Conservation (phyloP, 2,113 vertebrate species). For the Oreamnos americanus region DNA sequence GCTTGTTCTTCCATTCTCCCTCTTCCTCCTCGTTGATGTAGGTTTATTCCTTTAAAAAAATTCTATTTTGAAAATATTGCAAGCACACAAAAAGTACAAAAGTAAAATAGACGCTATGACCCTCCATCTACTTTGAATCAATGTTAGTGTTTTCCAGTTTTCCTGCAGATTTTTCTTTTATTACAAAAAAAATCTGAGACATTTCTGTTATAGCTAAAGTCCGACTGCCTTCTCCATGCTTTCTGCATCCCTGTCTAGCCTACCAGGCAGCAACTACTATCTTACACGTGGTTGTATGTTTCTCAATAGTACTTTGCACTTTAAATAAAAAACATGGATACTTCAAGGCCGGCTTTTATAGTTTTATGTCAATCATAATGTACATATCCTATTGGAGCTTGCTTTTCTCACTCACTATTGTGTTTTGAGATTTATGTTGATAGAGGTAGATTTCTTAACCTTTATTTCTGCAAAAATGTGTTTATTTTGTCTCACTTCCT, state of each 20-base stretch:
- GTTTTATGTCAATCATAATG: not conserved
- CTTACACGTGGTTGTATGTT: not conserved
- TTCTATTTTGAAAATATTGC: constrained; percentile 30
- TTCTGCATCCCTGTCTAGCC: not conserved
- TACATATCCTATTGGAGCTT: not conserved
- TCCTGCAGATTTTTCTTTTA: not conserved
- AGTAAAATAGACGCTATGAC: not conserved
- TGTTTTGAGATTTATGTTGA: not conserved
- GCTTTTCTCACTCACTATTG: not conserved
- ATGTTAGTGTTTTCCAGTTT: not conserved
- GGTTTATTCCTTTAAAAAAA: not conserved
- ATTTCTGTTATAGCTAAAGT: not conserved
- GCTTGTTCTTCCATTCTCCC: not conserved
- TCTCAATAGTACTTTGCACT: not conserved
- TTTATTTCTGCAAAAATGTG: not conserved
- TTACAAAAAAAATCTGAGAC: not conserved
- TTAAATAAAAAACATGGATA: not conserved
- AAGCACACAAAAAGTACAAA: not conserved
- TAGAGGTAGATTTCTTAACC: not conserved
- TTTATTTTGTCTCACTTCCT: not conserved
- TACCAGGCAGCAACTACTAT: not conserved
- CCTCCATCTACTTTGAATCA: not conserved
- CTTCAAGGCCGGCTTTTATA: not conserved
- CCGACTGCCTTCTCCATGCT: not conserved
- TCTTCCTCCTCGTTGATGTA: not conserved